phyloP scores from a whole-genome alignment of 2,888 invertebrate species.

The Cephus pygmeus region DNA sequence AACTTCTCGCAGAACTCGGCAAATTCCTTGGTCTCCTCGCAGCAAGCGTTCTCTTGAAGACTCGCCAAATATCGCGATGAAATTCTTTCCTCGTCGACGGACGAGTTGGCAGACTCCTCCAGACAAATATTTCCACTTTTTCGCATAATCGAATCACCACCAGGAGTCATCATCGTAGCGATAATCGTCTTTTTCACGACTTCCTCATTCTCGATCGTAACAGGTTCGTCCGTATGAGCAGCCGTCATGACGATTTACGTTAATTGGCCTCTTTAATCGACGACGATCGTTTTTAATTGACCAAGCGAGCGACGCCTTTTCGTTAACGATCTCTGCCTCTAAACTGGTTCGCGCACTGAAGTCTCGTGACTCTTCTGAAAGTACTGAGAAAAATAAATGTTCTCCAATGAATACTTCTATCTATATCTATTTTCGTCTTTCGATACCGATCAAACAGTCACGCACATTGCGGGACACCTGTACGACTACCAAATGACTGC shows the following conservation, averaged over 20 bases:
- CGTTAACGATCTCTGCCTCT: background rate
- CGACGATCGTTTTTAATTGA: slow-evolving; percentile 38
- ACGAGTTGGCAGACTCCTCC: background rate
- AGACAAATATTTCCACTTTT: background rate
- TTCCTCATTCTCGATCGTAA: background rate
- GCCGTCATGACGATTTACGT: slow-evolving; percentile 38
- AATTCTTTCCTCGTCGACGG: background rate
- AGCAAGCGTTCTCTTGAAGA: background rate
- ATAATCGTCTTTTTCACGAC: background rate
- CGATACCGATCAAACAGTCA: slow-evolving; percentile 1
- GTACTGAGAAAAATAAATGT: background rate
- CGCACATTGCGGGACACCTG: slow-evolving; percentile 3
- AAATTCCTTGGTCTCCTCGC: background rate
- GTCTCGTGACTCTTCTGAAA: background rate
- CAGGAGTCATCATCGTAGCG: background rate
- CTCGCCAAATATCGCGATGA: background rate
- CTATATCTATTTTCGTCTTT: background rate
- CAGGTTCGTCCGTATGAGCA: slow-evolving; percentile 33
- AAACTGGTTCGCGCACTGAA: background rate
- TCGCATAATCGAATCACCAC: background rate
- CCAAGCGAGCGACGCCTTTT: slow-evolving; percentile 24
- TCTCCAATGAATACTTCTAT: background rate
- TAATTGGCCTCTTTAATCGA: slow-evolving; percentile 36
- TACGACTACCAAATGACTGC: slow-evolving; percentile 25
- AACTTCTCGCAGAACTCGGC: slow-evolving; percentile 1